Percentiles rank a stretch among this genome's conserved stretches.
Evolutionary conservation across 2,888 invertebrate species (phyloP).

Genomic region (Cataglyphis cursor): DNA sequence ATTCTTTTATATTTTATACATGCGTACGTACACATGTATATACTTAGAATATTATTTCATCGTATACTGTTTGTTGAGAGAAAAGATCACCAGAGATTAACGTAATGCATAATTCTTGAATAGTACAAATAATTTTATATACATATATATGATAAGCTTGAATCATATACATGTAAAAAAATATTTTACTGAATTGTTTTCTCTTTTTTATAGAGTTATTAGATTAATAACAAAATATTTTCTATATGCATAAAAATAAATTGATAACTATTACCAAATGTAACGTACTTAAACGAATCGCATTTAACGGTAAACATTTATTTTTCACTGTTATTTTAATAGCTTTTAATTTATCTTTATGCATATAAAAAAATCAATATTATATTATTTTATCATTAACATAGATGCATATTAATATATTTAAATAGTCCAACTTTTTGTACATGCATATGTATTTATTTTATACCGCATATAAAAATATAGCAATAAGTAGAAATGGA

Average conservation of each 20-base stretch:
- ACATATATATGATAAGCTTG: background rate
- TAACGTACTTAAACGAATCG: background rate
- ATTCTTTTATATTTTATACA: slow-evolving; percentile 6
- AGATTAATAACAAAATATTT: background rate
- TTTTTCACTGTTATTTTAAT: background rate
- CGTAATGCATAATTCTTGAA: slow-evolving; percentile 5
- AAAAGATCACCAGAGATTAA: background rate
- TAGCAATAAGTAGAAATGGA: slow-evolving; percentile 37
- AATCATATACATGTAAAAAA: background rate
- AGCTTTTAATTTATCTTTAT: background rate
- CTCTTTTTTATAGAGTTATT: slow-evolving; percentile 12
- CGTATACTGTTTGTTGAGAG: background rate
- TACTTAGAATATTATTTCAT: background rate
- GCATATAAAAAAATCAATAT: background rate
- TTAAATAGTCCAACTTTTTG: background rate
- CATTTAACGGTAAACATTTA: background rate
- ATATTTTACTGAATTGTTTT: background rate
- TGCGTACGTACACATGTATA: too few species aligned
- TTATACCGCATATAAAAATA: slow-evolving; percentile 24
- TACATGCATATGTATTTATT: background rate
- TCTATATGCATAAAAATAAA: background rate
- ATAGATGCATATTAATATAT: background rate
- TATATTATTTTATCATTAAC: background rate
- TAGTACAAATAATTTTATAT: background rate
- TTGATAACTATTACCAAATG: background rate